Percentiles rank a stretch among this genome's conserved stretches.
Evolutionary conservation across 23 tunicate species (phyloP).

Genomic region (Ciona savignyi): DNA sequence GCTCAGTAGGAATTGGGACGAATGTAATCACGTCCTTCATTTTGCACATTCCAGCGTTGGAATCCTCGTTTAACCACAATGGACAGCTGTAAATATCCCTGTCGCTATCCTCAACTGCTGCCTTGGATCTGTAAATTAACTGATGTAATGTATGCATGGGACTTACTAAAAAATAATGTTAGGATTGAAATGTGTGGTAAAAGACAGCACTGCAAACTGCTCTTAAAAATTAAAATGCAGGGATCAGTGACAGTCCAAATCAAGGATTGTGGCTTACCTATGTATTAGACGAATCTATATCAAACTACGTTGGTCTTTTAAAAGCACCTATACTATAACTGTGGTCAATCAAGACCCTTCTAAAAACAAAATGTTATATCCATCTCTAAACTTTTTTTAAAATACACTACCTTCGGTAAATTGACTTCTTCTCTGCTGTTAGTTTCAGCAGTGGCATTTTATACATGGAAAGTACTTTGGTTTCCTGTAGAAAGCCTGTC

Average conservation of each 20-base stretch:
- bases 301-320: no score
- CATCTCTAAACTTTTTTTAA: neutral
- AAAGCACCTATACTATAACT: no score
- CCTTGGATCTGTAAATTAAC: neutral
- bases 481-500: slow-evolving; percentile 16
- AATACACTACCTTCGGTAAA: slow-evolving; percentile 1
- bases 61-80: slow-evolving; percentile 20
- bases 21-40: slow-evolving; percentile 16
- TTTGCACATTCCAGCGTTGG: slow-evolving; percentile 9
- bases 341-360: no score
- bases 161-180: no score
- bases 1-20: slow-evolving; percentile 21
- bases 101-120: neutral
- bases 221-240: no score
- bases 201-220: no score
- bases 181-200: no score
- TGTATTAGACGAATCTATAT: no score
- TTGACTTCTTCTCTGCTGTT: slow-evolving; percentile 20
- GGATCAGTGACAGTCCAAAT: no score
- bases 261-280: no score
- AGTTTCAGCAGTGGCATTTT: slow-evolving; percentile 28
- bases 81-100: slow-evolving; percentile 27
- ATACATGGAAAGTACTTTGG: slow-evolving; percentile 4
- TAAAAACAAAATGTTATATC: neutral
- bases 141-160: no score